A percentile compares a stretch with the other conserved stretches of the same genome.
phyloP scores from a whole-genome alignment of 2,113 vertebrate species.

The Cryptomyrus ogoouensis region DNA sequence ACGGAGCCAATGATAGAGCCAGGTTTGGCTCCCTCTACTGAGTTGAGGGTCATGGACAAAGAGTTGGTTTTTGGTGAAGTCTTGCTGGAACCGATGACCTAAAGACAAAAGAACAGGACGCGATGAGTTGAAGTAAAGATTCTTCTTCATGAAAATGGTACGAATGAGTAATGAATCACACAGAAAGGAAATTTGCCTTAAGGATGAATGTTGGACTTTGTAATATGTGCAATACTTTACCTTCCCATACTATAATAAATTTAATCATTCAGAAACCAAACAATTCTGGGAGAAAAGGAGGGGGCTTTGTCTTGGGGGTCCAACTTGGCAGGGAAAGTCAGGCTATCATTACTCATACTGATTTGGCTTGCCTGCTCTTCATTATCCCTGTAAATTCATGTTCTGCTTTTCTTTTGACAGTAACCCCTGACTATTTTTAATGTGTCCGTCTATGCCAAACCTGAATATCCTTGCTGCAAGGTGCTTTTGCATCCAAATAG shows the following conservation, averaged over 20 bases:
- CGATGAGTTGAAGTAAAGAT: background rate
- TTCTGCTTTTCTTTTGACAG: background rate
- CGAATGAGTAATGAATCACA: background rate
- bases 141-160: background rate
- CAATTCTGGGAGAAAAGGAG: background rate
- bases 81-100: constrained; percentile 73
- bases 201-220: background rate
- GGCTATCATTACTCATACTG: background rate
- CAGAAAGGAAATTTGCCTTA: background rate
- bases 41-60: constrained; percentile 70
- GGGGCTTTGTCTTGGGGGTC: background rate
- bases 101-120: background rate
- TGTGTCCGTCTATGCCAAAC: background rate
- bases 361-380: background rate
- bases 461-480: background rate
- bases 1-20: constrained; percentile 83
- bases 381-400: background rate
- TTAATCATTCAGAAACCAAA: background rate
- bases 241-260: background rate
- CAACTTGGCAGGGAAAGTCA: background rate
- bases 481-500: background rate
- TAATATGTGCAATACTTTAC: background rate
- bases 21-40: constrained; percentile 70
- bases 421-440: background rate
- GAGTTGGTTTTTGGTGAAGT: constrained; percentile 61